phyloP scores from a whole-genome alignment of 2,888 invertebrate genomes.

The Hirtodrosophila alboralis region DNA sequence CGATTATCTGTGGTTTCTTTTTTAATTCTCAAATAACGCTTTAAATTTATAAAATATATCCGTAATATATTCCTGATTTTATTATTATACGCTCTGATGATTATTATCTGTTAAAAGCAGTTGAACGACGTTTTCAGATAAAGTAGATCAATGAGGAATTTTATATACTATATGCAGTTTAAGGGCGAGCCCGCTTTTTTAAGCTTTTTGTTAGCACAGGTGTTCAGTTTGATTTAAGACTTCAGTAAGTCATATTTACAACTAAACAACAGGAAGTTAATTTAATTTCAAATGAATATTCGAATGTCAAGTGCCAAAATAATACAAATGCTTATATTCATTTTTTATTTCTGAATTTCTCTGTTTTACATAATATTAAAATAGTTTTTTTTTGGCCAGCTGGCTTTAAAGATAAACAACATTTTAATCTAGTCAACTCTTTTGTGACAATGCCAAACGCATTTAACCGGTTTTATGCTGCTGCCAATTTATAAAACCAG shows the following conservation, averaged over 20 bases:
- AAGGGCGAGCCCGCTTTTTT: neutral
- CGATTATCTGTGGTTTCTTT: neutral
- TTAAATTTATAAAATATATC: constrained; percentile 14
- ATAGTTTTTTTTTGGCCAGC: no score
- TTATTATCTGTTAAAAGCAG: constrained; percentile 2
- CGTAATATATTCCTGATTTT: constrained; percentile 19
- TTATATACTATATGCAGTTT: neutral
- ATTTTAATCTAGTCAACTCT: constrained; percentile 3
- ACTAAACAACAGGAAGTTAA: neutral
- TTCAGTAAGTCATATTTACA: constrained; percentile 3
- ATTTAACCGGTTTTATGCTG: constrained; percentile 57
- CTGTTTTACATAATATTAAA: constrained; percentile 36
- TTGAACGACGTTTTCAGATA: constrained; percentile 1
- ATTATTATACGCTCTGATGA: constrained; percentile 14
- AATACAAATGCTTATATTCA: no score
- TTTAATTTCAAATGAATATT: no score
- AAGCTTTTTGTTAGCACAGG: neutral
- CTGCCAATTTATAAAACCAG: constrained; percentile 22
- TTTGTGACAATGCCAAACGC: constrained; percentile 7
- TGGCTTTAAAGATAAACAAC: constrained; percentile 9
- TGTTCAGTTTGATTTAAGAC: constrained; percentile 1
- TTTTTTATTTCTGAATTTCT: constrained; percentile 39
- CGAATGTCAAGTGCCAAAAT: no score
- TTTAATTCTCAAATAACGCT: constrained; percentile 3
- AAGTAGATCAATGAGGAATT: constrained; percentile 19